These are phyloP conservation scores for Hecatera dysodea DNA, from an alignment of 2,888 invertebrate genomes.

Conservation along the genomic window DNA sequence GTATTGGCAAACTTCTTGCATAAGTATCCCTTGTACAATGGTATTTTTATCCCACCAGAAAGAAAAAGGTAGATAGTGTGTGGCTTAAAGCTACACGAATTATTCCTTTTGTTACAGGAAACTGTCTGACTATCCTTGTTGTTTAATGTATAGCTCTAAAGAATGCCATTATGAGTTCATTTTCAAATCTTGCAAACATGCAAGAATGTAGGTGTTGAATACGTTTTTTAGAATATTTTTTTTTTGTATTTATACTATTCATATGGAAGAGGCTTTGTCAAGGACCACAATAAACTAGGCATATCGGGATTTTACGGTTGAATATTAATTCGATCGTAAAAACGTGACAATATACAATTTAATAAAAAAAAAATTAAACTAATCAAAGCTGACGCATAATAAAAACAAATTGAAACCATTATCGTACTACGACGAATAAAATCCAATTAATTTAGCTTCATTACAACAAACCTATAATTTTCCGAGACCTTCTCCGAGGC, in stretches of 20 bases:
- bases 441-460: slow-evolving; percentile 46
- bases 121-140: no score
- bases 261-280: not conserved
- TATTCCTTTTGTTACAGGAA: no score
- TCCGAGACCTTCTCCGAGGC: slow-evolving; percentile 34
- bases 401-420: slow-evolving; percentile 39
- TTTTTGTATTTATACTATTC: no score
- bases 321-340: not conserved
- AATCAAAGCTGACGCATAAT: not conserved
- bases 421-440: slow-evolving; percentile 32
- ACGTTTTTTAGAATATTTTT: no score
- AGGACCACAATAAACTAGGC: no score
- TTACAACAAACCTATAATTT: slow-evolving; percentile 44
- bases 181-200: not conserved
- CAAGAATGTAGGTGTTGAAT: not conserved
- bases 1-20: no score
- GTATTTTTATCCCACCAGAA: no score
- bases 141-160: no score
- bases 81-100: no score
- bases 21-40: no score
- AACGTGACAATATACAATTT: not conserved
- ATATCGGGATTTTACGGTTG: no score
- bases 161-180: not conserved
- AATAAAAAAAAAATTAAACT: slow-evolving; percentile 3
- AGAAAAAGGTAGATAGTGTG: no score